These are phyloP conservation scores for Epistrophella euchroma DNA, from an alignment of 2,888 invertebrate species.

Conservation along the genomic window DNA sequence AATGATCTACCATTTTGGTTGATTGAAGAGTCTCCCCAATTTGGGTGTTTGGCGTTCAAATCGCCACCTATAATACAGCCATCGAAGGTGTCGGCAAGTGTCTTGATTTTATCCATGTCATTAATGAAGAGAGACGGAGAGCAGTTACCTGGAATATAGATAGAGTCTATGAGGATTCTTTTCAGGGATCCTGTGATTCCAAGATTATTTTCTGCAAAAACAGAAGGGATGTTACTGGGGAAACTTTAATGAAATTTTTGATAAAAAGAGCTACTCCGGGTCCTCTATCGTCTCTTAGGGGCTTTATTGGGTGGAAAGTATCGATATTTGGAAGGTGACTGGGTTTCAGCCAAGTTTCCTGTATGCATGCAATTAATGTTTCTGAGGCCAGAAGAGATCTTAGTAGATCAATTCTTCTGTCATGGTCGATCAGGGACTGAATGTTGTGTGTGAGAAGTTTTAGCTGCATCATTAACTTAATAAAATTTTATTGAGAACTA, in stretches of 20 bases:
- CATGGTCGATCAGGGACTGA: too few relatives aligned
- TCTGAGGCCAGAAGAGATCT: too few relatives aligned
- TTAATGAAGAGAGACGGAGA: neutral
- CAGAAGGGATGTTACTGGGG: neutral
- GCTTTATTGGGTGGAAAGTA: too few relatives aligned
- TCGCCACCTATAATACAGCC: neutral
- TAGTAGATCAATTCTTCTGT: too few relatives aligned
- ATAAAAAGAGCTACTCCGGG: neutral
- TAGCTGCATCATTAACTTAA: too few relatives aligned
- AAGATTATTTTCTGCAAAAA: neutral
- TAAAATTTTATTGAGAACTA: too few relatives aligned
- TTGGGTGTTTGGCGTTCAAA: neutral
- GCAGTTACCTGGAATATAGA: neutral
- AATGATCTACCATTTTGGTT: conserved; percentile 2
- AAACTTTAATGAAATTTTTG: neutral
- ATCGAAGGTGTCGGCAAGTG: neutral
- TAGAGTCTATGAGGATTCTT: neutral
- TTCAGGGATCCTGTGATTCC: neutral
- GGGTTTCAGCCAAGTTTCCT: too few relatives aligned
- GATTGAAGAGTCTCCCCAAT: neutral
- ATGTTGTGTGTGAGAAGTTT: too few relatives aligned
- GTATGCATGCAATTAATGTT: too few relatives aligned
- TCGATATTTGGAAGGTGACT: too few relatives aligned
- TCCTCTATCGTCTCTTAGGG: neutral
- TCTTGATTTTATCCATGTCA: neutral